Conservation (phyloP, 2,888 invertebrate species). For the Crioceris asparagi region DNA sequence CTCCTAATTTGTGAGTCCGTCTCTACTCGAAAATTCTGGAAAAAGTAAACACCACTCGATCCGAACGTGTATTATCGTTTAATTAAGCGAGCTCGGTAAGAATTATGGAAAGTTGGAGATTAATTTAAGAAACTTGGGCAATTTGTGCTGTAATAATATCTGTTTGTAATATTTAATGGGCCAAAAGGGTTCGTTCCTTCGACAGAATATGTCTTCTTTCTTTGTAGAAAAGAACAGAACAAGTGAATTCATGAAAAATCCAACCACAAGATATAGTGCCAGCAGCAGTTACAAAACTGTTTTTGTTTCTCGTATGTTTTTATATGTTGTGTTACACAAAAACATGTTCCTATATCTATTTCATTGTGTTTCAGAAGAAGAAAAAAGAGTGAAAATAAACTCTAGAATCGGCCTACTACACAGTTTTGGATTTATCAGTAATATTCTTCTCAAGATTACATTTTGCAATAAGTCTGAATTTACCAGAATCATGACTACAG, state of each 20-base stretch:
- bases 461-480: no score
- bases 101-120: slow-evolving; percentile 35
- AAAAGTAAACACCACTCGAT: slow-evolving; percentile 28
- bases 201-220: slow-evolving; percentile 21
- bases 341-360: no score
- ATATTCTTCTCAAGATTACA: no score
- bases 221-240: background rate
- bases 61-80: slow-evolving; percentile 36
- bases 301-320: no score
- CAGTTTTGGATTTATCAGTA: no score
- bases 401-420: no score
- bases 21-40: slow-evolving; percentile 11
- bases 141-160: slow-evolving; percentile 27
- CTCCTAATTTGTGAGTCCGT: no score
- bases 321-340: no score
- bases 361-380: no score
- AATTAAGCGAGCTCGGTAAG: slow-evolving; percentile 33
- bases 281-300: slow-evolving; percentile 8
- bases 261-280: background rate
- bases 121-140: slow-evolving; percentile 30
- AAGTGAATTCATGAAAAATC: background rate
- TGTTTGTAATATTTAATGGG: slow-evolving; percentile 26
- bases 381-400: no score
- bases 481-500: no score
- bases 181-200: slow-evolving; percentile 19